These are phyloP conservation scores for Sturnira hondurensis DNA, from an alignment of 2,113 vertebrate genomes.

Conservation along the genomic window DNA sequence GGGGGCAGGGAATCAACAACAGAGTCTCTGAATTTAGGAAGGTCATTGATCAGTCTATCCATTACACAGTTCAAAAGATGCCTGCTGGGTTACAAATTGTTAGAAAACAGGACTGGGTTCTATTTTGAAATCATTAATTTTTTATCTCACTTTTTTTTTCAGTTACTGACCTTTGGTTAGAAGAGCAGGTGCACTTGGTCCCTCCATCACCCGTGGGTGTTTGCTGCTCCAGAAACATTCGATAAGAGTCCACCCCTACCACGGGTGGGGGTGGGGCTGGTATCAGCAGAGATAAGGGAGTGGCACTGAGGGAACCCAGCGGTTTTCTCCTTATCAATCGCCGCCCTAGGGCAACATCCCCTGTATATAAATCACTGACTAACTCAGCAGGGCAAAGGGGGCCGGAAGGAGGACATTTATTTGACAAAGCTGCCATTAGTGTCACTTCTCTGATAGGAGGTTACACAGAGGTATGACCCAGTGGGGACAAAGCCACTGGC, in stretches of 20 bases:
- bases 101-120: conserved; percentile 66
- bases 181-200: conserved; percentile 72
- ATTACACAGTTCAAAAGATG: conserved; percentile 24
- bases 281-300: conserved; percentile 71
- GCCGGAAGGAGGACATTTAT: conserved; percentile 72
- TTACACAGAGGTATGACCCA: conserved; percentile 26
- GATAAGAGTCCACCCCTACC: conserved; percentile 67
- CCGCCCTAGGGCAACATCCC: conserved; percentile 71
- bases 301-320: conserved; percentile 64
- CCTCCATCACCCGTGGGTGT: conserved; percentile 63
- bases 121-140: conserved; percentile 73
- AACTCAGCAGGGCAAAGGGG: conserved; percentile 32
- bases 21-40: conserved; percentile 1
- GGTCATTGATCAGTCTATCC: conserved; percentile 2
- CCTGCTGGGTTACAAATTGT: conserved; percentile 63
- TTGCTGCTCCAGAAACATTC: conserved; percentile 72
- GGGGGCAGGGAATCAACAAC: not conserved
- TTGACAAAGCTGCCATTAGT: conserved; percentile 81
- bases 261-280: conserved; percentile 27
- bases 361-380: conserved; percentile 75
- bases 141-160: conserved; percentile 68
- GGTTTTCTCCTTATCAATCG: conserved; percentile 78
- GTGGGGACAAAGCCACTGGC: conserved; percentile 36
- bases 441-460: conserved; percentile 63
- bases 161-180: conserved; percentile 76